Percentiles rank a stretch among this genome's conserved stretches.
Conservation (phyloP, 2,113 vertebrate genomes). For the Elephantulus edwardii region DNA sequence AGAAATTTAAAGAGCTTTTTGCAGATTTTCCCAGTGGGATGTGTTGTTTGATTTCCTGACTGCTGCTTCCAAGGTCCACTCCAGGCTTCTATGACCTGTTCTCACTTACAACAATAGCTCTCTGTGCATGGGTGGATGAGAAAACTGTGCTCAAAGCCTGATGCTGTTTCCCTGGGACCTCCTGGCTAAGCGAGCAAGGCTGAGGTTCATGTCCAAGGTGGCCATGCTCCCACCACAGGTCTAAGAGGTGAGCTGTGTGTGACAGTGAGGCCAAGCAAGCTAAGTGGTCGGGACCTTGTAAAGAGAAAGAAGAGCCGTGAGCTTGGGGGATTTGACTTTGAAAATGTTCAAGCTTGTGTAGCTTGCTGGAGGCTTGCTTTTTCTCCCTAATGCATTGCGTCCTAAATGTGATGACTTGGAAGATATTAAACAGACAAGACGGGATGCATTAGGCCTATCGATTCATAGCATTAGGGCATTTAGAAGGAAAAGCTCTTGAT, state of each 20-base stretch:
- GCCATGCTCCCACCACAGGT: accelerated
- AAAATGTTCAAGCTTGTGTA: background rate
- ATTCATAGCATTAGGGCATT: constrained; percentile 58
- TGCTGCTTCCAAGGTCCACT: background rate
- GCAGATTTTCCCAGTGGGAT: background rate
- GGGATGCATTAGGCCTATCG: constrained; percentile 54
- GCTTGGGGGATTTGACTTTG: background rate
- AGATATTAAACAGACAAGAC: constrained; percentile 43
- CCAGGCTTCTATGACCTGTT: background rate
- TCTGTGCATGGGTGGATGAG: accelerated
- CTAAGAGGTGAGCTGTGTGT: background rate
- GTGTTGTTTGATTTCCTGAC: background rate
- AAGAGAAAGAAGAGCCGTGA: background rate
- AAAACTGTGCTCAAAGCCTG: background rate
- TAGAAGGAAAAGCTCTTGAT: background rate
- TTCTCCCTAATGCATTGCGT: background rate
- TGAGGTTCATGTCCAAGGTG: background rate
- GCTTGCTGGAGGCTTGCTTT: background rate
- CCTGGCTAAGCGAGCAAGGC: background rate
- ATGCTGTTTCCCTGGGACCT: background rate
- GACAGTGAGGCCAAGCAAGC: background rate
- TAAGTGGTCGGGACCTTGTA: background rate
- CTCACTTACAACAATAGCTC: background rate
- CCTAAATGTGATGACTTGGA: constrained; percentile 40
- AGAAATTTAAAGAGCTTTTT: background rate